Evolutionary conservation across 2,888 invertebrate genomes (phyloP).

Genomic region (Horisme vitalbata): DNA sequence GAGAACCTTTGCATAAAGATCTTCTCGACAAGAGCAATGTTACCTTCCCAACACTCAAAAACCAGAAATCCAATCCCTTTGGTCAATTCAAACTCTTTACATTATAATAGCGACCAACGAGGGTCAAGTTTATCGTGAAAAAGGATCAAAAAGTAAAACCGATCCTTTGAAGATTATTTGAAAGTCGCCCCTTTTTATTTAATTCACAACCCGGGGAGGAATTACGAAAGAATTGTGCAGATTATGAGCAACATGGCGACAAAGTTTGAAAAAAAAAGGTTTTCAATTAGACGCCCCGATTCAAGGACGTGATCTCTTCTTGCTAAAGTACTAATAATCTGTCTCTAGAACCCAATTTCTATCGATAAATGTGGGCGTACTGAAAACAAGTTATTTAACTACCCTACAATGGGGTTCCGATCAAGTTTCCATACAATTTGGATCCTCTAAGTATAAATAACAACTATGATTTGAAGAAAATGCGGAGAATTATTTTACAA

Average conservation of each 20-base stretch:
- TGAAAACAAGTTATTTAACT: conserved; percentile 12
- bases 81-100: conserved; percentile 33
- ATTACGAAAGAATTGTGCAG: conserved; percentile 13
- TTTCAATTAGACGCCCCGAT: neutral
- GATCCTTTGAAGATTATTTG: conserved; percentile 22
- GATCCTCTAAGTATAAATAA: neutral
- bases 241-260: conserved; percentile 1
- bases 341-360: neutral
- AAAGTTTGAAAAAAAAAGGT: conserved; percentile 19
- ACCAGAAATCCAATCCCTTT: conserved; percentile 37
- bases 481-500: neutral
- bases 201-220: conserved; percentile 20
- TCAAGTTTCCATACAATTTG: conserved; percentile 16
- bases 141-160: conserved; percentile 37
- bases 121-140: conserved; percentile 32
- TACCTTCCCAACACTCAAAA: conserved; percentile 30
- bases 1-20: too few relatives aligned
- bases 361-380: conserved; percentile 20
- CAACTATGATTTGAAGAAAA: neutral
- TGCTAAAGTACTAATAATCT: too few relatives aligned
- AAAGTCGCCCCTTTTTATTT: conserved; percentile 31
- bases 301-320: neutral
- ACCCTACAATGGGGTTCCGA: conserved; percentile 6
- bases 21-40: too few relatives aligned
- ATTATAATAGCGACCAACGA: conserved; percentile 37